Percentiles rank a stretch among this genome's conserved stretches.
Conservation (phyloP, 1,140 invertebrate species). For the Adoxophyes honmai region DNA sequence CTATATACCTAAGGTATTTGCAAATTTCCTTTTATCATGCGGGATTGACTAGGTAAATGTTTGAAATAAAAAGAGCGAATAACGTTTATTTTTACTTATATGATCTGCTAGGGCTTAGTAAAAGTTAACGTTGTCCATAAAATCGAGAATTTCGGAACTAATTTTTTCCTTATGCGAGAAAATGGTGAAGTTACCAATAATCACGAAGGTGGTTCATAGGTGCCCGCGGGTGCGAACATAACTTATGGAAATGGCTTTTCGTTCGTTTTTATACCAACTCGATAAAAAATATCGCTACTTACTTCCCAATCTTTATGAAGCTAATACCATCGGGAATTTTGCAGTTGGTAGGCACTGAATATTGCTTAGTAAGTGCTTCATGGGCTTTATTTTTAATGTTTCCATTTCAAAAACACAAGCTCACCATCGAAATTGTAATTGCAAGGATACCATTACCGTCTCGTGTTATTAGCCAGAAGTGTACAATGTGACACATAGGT, state of each 20-base stretch:
- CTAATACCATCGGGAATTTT: not conserved
- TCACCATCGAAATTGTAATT: no score
- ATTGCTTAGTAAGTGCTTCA: not conserved
- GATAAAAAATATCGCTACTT: conserved; percentile 14
- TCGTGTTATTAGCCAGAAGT: no score
- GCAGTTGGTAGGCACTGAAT: not conserved
- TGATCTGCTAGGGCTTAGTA: no score
- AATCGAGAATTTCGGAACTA: not conserved
- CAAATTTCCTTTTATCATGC: no score
- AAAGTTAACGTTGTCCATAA: not conserved
- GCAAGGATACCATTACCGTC: no score
- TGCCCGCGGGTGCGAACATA: not conserved
- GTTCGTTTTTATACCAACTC: conserved; percentile 9
- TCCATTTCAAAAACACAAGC: no score
- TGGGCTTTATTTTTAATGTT: no score
- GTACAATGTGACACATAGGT: no score
- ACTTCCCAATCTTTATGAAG: conserved; percentile 13
- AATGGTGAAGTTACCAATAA: conserved; percentile 1
- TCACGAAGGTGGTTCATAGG: not conserved
- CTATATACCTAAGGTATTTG: no score
- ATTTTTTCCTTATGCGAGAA: not conserved
- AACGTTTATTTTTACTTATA: no score
- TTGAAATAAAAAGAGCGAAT: no score
- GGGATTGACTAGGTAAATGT: no score
- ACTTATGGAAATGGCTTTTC: conserved; percentile 11